phyloP scores from a whole-genome alignment of 2,888 invertebrate genomes.

The Parnassius apollo region DNA sequence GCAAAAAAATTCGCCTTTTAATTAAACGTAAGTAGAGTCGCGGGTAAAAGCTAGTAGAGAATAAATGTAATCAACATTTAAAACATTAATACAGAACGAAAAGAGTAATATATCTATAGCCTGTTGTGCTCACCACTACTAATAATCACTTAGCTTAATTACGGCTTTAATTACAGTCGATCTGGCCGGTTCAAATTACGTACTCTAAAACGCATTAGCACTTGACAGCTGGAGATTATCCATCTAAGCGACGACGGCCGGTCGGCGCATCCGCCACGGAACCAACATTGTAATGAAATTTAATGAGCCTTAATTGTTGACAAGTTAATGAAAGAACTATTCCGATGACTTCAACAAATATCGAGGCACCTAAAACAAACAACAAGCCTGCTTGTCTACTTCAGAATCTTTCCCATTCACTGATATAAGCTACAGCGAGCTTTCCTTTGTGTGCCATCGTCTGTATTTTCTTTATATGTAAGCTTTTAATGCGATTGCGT shows the following conservation, averaged over 20 bases:
- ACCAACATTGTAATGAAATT: constrained; percentile 75
- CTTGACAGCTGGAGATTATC: constrained; percentile 81
- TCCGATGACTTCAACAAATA: constrained; percentile 65
- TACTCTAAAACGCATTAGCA: constrained; percentile 81
- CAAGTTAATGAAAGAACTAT: constrained; percentile 76
- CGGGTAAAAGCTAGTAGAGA: not conserved
- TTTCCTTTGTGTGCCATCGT: constrained; percentile 21
- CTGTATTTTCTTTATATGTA: constrained; percentile 29
- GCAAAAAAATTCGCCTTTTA: too few species aligned
- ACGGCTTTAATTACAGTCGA: constrained; percentile 78
- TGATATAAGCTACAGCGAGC: constrained; percentile 19
- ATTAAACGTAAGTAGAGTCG: too few species aligned
- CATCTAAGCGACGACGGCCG: constrained; percentile 72
- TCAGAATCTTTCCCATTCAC: constrained; percentile 42
- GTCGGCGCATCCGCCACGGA: constrained; percentile 50
- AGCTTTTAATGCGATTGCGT: constrained; percentile 38
- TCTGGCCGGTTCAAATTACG: constrained; percentile 81
- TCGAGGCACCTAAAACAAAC: constrained; percentile 61
- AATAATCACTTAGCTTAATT: constrained; percentile 80
- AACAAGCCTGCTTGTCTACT: constrained; percentile 35
- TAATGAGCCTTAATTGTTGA: constrained; percentile 80
- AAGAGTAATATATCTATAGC: constrained; percentile 31
- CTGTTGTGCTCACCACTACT: constrained; percentile 61
- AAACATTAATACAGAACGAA: constrained; percentile 17
- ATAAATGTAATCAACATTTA: constrained; percentile 4